A percentile compares a stretch with the other conserved stretches of the same genome.
Conservation (phyloP, 2,797 vertebrate species). For the Scolopax rusticola region DNA sequence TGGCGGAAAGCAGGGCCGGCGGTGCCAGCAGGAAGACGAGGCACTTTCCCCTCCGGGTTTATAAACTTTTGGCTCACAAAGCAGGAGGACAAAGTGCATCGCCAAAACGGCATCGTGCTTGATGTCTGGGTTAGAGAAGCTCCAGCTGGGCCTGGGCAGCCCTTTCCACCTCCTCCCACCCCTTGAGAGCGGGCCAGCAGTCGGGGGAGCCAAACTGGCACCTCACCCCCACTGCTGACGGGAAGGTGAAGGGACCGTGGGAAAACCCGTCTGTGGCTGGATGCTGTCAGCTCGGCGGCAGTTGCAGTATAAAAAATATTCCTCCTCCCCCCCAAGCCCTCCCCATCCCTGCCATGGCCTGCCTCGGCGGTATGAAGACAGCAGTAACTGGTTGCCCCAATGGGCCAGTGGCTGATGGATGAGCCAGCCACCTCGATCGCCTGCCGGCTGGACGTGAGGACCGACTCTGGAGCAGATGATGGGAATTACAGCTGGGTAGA, state of each 20-base stretch:
- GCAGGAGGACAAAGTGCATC: background rate
- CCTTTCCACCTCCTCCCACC: background rate
- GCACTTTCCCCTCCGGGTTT: background rate
- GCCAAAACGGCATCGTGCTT: background rate
- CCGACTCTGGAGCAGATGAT: background rate
- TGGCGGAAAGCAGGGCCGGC: background rate
- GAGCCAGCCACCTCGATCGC: background rate
- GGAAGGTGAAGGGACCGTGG: slow-evolving; percentile 4
- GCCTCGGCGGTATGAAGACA: background rate
- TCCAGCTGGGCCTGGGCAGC: background rate
- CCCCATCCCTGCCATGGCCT: background rate
- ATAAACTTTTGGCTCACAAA: background rate
- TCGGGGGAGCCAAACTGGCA: background rate
- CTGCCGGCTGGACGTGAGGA: background rate
- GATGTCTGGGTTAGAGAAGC: slow-evolving; percentile 11
- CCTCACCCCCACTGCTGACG: background rate
- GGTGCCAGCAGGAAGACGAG: background rate
- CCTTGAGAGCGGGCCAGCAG: background rate
- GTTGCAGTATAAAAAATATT: background rate
- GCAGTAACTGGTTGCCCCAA: background rate
- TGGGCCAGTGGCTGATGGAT: rapidly evolving
- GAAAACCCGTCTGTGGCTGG: background rate
- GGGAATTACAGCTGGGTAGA: background rate
- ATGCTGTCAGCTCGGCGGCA: background rate
- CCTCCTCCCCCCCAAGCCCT: background rate